Evolutionary conservation across 2,113 vertebrate genomes (phyloP).

Genomic region (Nannospalax galili): DNA sequence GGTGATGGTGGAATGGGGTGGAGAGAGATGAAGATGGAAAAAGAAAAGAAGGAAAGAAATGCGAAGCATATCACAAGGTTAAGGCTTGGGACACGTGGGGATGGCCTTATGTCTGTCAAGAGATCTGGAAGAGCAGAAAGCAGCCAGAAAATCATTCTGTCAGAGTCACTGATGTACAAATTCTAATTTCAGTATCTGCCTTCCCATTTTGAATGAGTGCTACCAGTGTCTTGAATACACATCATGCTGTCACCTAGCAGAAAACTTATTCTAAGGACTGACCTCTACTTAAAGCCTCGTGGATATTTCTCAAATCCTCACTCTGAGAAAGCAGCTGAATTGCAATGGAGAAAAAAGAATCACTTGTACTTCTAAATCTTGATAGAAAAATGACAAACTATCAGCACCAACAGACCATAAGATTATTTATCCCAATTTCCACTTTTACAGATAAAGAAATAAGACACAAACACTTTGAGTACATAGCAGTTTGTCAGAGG

Average conservation of each 20-base stretch:
- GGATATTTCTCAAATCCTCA: background rate
- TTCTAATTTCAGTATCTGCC: background rate
- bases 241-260: background rate
- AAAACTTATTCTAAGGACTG: background rate
- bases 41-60: background rate
- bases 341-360: background rate
- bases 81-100: background rate
- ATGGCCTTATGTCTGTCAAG: background rate
- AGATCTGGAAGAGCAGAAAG: background rate
- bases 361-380: background rate
- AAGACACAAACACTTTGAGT: background rate
- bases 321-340: background rate
- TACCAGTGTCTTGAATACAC: background rate
- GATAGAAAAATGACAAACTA: slow-evolving; percentile 12
- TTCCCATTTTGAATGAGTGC: background rate
- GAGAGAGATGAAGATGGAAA: background rate
- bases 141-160: background rate
- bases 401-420: background rate
- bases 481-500: background rate
- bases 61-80: background rate
- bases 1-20: rapidly evolving
- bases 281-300: background rate
- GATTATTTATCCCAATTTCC: background rate
- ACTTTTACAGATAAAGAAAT: background rate
- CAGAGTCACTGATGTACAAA: background rate